A percentile compares a stretch with the other conserved stretches of the same genome.
phyloP scores from a whole-genome alignment of 1,140 invertebrate species.

The Pachypeltis micranthus region DNA sequence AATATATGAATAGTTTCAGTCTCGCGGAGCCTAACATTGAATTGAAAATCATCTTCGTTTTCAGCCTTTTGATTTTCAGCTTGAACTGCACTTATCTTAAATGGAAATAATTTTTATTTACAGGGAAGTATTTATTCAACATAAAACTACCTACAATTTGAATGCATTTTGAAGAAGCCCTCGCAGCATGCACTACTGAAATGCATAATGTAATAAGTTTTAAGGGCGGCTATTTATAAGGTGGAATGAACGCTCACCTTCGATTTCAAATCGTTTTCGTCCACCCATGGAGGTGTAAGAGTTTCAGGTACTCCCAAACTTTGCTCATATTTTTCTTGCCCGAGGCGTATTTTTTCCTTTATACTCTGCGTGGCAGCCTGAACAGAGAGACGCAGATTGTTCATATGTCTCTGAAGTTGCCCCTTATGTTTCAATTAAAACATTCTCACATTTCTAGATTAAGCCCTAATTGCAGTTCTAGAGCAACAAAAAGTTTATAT shows the following conservation, averaged over 20 bases:
- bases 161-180: neutral
- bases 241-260: neutral
- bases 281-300: neutral
- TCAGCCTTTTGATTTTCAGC: neutral
- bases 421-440: too few relatives aligned
- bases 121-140: neutral
- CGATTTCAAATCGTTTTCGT: neutral
- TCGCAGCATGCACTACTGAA: neutral
- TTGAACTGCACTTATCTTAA: neutral
- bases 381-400: too few relatives aligned
- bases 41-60: neutral
- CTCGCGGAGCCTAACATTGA: neutral
- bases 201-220: neutral
- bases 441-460: neutral
- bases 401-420: too few relatives aligned
- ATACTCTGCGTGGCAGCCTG: neutral
- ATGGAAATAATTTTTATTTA: neutral
- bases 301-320: neutral
- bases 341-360: neutral
- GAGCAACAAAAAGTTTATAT: neutral
- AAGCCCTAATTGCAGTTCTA: neutral
- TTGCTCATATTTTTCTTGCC: neutral
- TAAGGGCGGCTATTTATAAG: neutral
- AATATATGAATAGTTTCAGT: slow-evolving; percentile 2
- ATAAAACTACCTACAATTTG: neutral